These are phyloP conservation scores for Lasaia peninsularis DNA, from an alignment of 1,140 invertebrate genomes.

Conservation along the genomic window DNA sequence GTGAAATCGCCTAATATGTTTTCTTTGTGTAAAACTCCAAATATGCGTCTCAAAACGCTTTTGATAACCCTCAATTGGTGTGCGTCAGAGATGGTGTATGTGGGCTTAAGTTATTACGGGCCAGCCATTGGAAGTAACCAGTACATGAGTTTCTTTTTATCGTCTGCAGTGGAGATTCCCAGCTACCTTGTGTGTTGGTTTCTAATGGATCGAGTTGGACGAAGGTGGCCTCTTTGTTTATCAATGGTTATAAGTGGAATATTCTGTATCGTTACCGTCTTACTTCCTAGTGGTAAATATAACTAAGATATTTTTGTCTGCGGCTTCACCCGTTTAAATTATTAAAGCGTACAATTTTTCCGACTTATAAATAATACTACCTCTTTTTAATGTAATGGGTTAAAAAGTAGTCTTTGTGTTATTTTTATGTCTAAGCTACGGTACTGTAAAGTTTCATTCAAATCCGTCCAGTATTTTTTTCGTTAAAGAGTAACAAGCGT, in stretches of 20 bases:
- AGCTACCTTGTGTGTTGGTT: conserved; percentile 91
- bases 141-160: conserved; percentile 91
- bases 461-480: too few species aligned
- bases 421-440: too few species aligned
- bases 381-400: too few species aligned
- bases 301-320: too few species aligned
- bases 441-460: too few species aligned
- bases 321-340: too few species aligned
- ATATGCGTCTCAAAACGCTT: conserved; percentile 87
- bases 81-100: conserved; percentile 88
- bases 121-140: conserved; percentile 90
- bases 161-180: conserved; percentile 89
- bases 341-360: too few species aligned
- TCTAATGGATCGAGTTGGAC: conserved; percentile 89
- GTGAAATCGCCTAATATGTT: conserved; percentile 81
- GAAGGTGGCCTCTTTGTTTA: conserved; percentile 89
- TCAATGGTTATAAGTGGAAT: conserved; percentile 90
- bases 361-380: too few species aligned
- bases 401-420: too few species aligned
- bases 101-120: conserved; percentile 91
- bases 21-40: conserved; percentile 88
- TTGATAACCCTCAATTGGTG: conserved; percentile 85
- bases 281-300: conserved; percentile 83
- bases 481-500: too few species aligned
- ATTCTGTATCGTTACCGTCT: conserved; percentile 88